These are phyloP conservation scores for Cynoglossus semilaevis DNA, from an alignment of 2,113 vertebrate genomes.

Conservation along the genomic window DNA sequence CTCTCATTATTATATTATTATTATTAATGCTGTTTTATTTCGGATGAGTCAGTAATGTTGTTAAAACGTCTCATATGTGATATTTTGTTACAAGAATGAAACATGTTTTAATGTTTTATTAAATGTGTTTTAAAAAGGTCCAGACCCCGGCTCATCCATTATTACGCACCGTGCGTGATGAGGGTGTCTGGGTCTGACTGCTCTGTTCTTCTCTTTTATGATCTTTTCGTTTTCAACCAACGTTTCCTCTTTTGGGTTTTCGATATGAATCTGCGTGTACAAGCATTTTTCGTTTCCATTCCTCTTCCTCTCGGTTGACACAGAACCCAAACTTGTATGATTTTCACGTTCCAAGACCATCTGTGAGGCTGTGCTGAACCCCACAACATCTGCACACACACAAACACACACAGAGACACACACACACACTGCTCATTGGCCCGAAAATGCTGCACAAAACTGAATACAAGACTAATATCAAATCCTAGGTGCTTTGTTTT, in stretches of 20 bases:
- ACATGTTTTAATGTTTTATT: no score
- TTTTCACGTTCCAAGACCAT: not conserved
- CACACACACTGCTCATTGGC: not conserved
- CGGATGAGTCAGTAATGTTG: no score
- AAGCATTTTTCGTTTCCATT: not conserved
- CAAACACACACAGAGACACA: not conserved
- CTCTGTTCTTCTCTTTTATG: not conserved
- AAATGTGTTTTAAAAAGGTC: no score
- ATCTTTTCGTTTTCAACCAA: not conserved
- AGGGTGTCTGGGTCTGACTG: no score
- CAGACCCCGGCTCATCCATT: no score
- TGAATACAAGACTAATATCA: not conserved
- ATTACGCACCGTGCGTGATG: not conserved
- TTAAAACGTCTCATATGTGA: no score
- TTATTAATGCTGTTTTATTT: not conserved
- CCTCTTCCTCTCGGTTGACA: not conserved
- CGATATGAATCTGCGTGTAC: not conserved
- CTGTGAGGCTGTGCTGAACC: not conserved
- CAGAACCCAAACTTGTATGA: not conserved
- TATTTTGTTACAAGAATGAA: no score
- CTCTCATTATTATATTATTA: not conserved
- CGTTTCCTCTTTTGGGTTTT: not conserved
- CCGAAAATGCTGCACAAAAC: not conserved
- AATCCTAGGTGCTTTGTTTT: conserved; percentile 16
- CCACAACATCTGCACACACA: not conserved